Conservation (phyloP, 2,113 vertebrate species). For the Boleophthalmus pectinirostris region DNA sequence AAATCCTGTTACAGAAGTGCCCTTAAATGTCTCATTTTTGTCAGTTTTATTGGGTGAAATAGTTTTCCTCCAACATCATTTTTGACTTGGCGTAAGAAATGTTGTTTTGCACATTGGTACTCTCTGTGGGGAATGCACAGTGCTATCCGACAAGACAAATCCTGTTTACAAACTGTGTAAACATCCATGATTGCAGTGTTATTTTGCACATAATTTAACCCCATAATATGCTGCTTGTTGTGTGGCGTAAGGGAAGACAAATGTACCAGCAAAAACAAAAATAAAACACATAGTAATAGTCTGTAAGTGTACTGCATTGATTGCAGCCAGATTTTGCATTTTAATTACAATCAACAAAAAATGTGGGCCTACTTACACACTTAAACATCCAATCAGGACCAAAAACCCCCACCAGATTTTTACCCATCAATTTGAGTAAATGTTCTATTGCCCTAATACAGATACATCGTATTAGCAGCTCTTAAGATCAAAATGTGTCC, state of each 20-base stretch:
- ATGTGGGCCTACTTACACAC: conserved; percentile 9
- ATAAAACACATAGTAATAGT: not conserved
- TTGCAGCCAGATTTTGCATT: conserved; percentile 34
- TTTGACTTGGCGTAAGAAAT: not conserved
- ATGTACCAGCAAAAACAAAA: not conserved
- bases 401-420: conserved; percentile 11
- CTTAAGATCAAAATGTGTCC: too few species aligned
- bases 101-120: not conserved
- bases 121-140: not conserved
- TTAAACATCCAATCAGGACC: conserved; percentile 1
- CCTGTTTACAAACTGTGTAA: conserved; percentile 1
- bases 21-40: not conserved
- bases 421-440: too few species aligned
- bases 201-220: conserved; percentile 1
- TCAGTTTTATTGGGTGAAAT: not conserved
- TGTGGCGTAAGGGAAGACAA: not conserved
- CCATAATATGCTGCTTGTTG: not conserved
- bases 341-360: conserved; percentile 36
- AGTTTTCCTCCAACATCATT: not conserved
- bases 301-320: not conserved
- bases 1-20: not conserved
- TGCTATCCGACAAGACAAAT: conserved; percentile 1
- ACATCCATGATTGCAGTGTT: not conserved
- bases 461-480: too few species aligned
- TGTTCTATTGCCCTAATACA: too few species aligned